Evolutionary conservation across 2,888 invertebrate genomes (phyloP).

Genomic region (Fragum sueziense): DNA sequence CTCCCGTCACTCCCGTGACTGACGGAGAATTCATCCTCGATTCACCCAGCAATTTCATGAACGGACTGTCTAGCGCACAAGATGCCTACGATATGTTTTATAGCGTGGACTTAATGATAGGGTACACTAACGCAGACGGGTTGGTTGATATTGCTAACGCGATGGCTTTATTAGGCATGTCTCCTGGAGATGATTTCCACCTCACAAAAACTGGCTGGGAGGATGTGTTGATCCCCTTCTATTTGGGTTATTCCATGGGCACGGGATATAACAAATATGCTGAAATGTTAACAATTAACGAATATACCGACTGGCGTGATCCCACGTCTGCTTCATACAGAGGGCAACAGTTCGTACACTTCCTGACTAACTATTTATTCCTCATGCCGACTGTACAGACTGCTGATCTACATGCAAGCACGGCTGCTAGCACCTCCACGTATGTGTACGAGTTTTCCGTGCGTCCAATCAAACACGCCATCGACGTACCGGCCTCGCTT

Average conservation of each 20-base stretch:
- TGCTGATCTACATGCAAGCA: conserved; percentile 18
- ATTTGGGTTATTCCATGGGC: background rate
- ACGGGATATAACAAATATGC: background rate
- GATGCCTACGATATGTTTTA: conserved; percentile 7
- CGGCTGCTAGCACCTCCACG: background rate
- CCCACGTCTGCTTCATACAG: conserved; percentile 14
- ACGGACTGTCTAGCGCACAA: background rate
- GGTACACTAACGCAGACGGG: conserved; percentile 25
- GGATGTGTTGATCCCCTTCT: conserved; percentile 6
- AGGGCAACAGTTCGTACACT: background rate
- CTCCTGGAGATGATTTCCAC: conserved; percentile 4
- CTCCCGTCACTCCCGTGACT: conserved; percentile 11
- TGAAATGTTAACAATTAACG: conserved; percentile 6
- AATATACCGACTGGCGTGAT: conserved; percentile 38
- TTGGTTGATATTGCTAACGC: background rate
- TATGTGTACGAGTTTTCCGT: conserved; percentile 15
- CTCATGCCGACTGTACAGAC: background rate
- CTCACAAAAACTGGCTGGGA: conserved; percentile 14
- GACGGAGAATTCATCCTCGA: conserved; percentile 28
- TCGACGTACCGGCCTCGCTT: background rate
- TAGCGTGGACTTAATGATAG: conserved; percentile 32
- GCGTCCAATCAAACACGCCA: background rate
- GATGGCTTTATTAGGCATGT: conserved; percentile 14
- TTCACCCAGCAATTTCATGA: background rate
- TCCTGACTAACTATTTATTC: background rate